Evolutionary conservation across 2,797 vertebrate genomes (phyloP), one percentile per base, ranked within the genome.

Genomic region (Momotus momota): DNA sequence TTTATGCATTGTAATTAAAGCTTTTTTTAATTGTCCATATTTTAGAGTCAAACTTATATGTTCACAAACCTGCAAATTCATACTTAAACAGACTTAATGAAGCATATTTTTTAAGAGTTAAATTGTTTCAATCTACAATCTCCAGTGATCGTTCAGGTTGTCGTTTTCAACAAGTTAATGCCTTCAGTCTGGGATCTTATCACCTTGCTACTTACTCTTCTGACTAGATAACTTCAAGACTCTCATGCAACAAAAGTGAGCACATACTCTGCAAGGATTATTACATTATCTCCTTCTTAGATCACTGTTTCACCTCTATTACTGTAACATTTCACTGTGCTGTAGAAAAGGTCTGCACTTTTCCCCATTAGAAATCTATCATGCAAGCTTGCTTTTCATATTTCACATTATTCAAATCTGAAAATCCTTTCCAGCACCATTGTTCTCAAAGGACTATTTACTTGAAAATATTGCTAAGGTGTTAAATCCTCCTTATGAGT

Each of bases 391-490:
- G 16, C 46, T 93, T 93, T 91, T 69, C 64, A 41, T 67, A 49
- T 55, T 73, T 92, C 41, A 25, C 4, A 58, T 57, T 74, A 41
- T 66, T 41, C 88, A 81, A 23, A 86, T 69, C 67, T 81, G 88
- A 40, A 91, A 93, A 52, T 46, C 67, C 48, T 94, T 70, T 45
- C 33, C 46, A 38, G 35, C 29, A 33, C 52, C 49, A 55, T 25
- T 90, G 85, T 61, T 84, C 90, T 67, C 85, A 31, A 83, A 89
- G 72, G 65, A 70, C 71, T 92, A 67, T 90, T 89, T 80, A 75
- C 69, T 43, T 77, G 61, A 88, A 94, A 95, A 69, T 73, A 90
- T 58, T 60, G 70, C 41, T 61, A 91, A 84, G 35, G 55, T 93
- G 71, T 74, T 94, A 81, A 77, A 94, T 69, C 31, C 66, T 67